Base-by-base conservation (phyloP, 2,113 vertebrate genomes). In the Prochilodus magdalenae region DNA sequence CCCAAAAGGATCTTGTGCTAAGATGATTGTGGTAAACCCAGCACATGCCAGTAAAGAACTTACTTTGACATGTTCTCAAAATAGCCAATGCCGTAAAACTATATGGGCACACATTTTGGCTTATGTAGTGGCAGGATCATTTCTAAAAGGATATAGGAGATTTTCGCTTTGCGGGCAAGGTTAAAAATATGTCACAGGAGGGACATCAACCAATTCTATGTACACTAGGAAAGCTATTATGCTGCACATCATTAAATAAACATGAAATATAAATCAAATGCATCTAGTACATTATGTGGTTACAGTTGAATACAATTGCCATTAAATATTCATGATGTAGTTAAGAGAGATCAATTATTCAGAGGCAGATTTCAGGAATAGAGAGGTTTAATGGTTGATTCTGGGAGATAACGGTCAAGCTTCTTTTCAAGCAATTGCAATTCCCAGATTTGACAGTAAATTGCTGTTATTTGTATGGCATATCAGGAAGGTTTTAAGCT, bases 201-300 rank as follows among this genome's bases (percentile, higher is more conserved):
- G 4, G 47, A 3, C 15, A 18, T 27, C 14, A 51, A 24, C n/a
- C 10, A 26, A 26, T 12, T 26, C 53, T 59, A n/a, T 59, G 20
- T 7, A 59, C 1, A 5, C n/a, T 12, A 26, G 12, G 22, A 1
- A 60, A 1, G 10, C 22, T 26, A 33, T 33, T 30, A 26, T 55
- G 71, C 27, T 73, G 47, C 14, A 73, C 29, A 20, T 55, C 18
- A 67, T 67, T 67, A 67, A 67, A 67, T 67, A 67, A 36, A 67
- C 65, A 67, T 67, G 12, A 77, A 53, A 66, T 24, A 51, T 6
- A 33, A 27, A 16, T 65, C 29, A 44, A 44, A 30, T n/a, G 29
- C 22, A 57, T 78, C 30, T 47, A 29, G 47, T 27, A 79, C 36
- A 36, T 18, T 22, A 30, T 65, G 29, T 36, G 30, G 33, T 40